phyloP scores from a whole-genome alignment of 2,113 vertebrate genomes.

The Brachyhypopomus gauderio region DNA sequence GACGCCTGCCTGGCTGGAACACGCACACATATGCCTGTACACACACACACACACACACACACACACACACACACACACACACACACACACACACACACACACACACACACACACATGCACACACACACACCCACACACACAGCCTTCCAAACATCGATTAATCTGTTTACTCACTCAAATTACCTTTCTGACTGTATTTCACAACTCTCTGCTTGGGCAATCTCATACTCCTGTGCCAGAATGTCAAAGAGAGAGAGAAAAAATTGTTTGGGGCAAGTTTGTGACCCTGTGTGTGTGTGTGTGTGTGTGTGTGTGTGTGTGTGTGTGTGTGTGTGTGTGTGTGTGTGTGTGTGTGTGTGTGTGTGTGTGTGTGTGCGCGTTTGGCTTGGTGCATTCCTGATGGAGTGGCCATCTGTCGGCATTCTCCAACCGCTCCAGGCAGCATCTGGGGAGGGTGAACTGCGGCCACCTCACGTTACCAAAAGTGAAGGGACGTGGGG shows the following conservation, averaged over 20 bases:
- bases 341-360: neutral
- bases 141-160: conserved; percentile 17
- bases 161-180: conserved; percentile 22
- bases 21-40: neutral
- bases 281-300: conserved; percentile 12
- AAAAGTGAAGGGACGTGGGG: too few species aligned
- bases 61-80: neutral
- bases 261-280: neutral
- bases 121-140: conserved; percentile 29
- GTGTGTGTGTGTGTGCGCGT: too few species aligned
- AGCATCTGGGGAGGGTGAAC: neutral
- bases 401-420: conserved; percentile 38
- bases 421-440: conserved; percentile 8
- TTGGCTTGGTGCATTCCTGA: conserved; percentile 17
- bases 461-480: neutral
- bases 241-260: neutral
- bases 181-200: conserved; percentile 5
- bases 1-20: conserved; percentile 4
- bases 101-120: conserved; percentile 1
- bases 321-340: neutral
- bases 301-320: neutral
- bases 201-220: neutral
- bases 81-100: neutral
- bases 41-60: neutral
- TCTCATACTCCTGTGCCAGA: neutral